Conservation (phyloP, 2,113 vertebrate genomes). For the Gymnocephalus cernua region DNA sequence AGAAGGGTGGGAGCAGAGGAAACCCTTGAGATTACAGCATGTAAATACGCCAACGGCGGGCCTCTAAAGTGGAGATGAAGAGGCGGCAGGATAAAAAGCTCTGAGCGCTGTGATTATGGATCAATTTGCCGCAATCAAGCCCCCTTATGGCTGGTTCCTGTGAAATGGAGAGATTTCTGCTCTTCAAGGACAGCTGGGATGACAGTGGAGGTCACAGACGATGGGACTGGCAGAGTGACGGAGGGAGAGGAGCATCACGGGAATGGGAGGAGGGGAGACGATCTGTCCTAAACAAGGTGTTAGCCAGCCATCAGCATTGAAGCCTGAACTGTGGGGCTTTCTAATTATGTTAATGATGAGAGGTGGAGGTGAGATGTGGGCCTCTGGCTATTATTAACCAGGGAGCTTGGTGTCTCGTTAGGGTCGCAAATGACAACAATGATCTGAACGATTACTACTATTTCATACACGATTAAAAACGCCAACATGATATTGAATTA, state of each 20-base stretch:
- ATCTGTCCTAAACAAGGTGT: constrained; percentile 45
- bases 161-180: constrained; percentile 83
- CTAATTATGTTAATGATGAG: constrained; percentile 74
- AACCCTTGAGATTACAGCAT: constrained; percentile 82
- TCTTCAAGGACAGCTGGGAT: constrained; percentile 78
- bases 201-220: constrained; percentile 80
- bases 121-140: constrained; percentile 88
- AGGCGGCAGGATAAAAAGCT: constrained; percentile 82
- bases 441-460: constrained; percentile 1
- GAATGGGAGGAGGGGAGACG: constrained; percentile 26
- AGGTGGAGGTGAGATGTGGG: constrained; percentile 46
- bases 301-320: constrained; percentile 52
- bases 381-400: constrained; percentile 54
- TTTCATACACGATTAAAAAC: neutral
- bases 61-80: constrained; percentile 82
- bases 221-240: constrained; percentile 56
- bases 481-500: constrained; percentile 2
- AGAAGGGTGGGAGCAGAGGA: constrained; percentile 59
- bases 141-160: constrained; percentile 78
- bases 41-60: constrained; percentile 80
- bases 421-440: constrained; percentile 33
- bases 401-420: constrained; percentile 27
- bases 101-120: constrained; percentile 84
- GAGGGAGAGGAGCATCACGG: constrained; percentile 24
- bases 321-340: constrained; percentile 56